Conservation (phyloP, 2,888 invertebrate species). For the Melanostoma scalare region DNA sequence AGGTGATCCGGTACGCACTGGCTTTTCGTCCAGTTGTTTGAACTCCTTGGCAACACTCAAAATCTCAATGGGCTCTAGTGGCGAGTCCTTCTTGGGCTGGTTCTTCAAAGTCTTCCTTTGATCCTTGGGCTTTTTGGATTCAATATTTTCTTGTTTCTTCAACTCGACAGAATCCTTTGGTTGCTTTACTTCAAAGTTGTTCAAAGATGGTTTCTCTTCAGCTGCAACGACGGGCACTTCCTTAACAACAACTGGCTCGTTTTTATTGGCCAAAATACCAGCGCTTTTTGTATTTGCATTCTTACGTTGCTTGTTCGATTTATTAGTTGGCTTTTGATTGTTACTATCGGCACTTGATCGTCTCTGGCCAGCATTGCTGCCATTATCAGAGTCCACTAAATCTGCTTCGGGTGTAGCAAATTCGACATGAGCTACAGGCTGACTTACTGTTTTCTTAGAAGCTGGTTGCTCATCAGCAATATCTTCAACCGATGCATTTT, state of each 20-base stretch:
- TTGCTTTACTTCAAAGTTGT: constrained; percentile 90
- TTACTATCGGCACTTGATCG: constrained; percentile 64
- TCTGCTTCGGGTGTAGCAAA: constrained; percentile 80
- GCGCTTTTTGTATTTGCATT: constrained; percentile 69
- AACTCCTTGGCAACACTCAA: constrained; percentile 77
- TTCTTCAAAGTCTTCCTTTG: constrained; percentile 75
- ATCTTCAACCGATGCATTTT: constrained; percentile 77
- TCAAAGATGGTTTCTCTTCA: constrained; percentile 82
- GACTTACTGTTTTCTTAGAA: constrained; percentile 49
- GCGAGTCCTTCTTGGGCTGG: constrained; percentile 74
- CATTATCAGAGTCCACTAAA: constrained; percentile 74
- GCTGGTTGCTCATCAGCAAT: constrained; percentile 70
- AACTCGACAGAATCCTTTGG: constrained; percentile 89
- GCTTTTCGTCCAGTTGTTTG: constrained; percentile 76
- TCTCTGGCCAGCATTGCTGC: constrained; percentile 47
- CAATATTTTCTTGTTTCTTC: constrained; percentile 78
- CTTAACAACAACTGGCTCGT: constrained; percentile 77
- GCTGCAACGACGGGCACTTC: constrained; percentile 73
- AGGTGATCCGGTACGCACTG: constrained; percentile 77
- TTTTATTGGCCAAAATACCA: constrained; percentile 81
- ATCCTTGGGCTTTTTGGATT: constrained; percentile 75
- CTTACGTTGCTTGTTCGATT: constrained; percentile 77
- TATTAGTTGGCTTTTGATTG: constrained; percentile 73
- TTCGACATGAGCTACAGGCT: constrained; percentile 78
- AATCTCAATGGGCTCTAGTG: constrained; percentile 72